Conservation (phyloP, 1,140 invertebrate species). For the Eriosoma lanigerum region DNA sequence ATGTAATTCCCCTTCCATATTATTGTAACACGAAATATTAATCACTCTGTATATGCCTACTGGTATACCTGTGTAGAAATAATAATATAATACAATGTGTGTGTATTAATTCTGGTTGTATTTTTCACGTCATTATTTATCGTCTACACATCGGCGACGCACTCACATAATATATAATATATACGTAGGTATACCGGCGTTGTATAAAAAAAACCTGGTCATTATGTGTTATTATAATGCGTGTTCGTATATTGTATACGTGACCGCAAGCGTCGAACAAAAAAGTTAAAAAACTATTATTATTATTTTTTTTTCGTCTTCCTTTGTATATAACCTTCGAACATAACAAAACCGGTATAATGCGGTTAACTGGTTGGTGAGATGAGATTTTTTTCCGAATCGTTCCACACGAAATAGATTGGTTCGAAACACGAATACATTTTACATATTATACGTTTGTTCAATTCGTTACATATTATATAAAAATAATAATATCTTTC, state of each 20-base stretch:
- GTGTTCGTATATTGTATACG: not conserved
- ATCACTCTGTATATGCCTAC: slow-evolving; percentile 25
- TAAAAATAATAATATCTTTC: no score
- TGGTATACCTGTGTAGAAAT: not conserved
- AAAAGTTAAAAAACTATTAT: not conserved
- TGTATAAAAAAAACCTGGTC: not conserved
- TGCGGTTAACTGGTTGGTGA: slow-evolving; percentile 50
- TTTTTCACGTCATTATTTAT: slow-evolving; percentile 25
- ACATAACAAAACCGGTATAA: slow-evolving; percentile 47
- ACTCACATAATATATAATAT: no score
- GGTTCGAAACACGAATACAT: slow-evolving; percentile 37
- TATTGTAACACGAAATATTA: no score
- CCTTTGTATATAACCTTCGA: slow-evolving; percentile 33
- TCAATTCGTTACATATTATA: not conserved
- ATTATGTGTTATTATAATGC: slow-evolving; percentile 1
- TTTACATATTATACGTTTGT: slow-evolving; percentile 1
- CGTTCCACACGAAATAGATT: slow-evolving; percentile 37
- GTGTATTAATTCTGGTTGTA: not conserved
- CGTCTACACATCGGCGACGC: slow-evolving; percentile 5
- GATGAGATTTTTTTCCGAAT: slow-evolving; percentile 39
- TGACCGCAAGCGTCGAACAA: slow-evolving; percentile 36
- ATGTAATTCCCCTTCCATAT: no score
- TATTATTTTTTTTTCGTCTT: not conserved
- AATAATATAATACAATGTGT: no score
- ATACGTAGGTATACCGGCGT: no score